Evolutionary conservation across 1,140 invertebrate genomes (phyloP).

Genomic region (Rhynchophorus ferrugineus): DNA sequence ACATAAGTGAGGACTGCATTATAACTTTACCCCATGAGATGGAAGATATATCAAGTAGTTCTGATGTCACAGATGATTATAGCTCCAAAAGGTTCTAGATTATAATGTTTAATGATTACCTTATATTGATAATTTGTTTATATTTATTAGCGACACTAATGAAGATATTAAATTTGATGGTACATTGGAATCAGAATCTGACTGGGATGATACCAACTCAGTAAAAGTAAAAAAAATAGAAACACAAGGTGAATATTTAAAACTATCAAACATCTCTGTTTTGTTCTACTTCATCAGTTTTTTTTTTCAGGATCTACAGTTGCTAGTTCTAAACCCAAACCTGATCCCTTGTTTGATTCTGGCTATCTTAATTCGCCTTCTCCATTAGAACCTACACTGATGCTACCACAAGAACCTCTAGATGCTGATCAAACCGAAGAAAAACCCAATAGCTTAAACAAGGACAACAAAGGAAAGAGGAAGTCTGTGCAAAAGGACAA

Average conservation of each 20-base stretch:
- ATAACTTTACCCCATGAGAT: constrained; percentile 29
- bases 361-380: constrained; percentile 46
- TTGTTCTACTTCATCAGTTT: too few relatives aligned
- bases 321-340: constrained; percentile 3
- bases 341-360: constrained; percentile 41
- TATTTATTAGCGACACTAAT: constrained; percentile 10
- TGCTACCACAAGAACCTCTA: constrained; percentile 1
- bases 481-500: constrained; percentile 13
- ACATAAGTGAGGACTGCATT: constrained; percentile 25
- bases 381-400: constrained; percentile 17
- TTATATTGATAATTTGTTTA: not conserved
- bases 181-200: constrained; percentile 16
- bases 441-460: constrained; percentile 14
- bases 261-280: too few relatives aligned
- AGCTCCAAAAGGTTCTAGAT: constrained; percentile 8
- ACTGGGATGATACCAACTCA: constrained; percentile 20
- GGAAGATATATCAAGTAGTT: constrained; percentile 27
- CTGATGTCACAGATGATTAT: constrained; percentile 27
- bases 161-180: constrained; percentile 19
- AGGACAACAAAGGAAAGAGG: constrained; percentile 22
- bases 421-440: constrained; percentile 7
- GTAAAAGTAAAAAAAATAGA: not conserved
- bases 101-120: not conserved
- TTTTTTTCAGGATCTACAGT: too few relatives aligned
- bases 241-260: not conserved